Percentiles rank a stretch among this genome's conserved stretches.
phyloP scores from a whole-genome alignment of 2,113 vertebrate species.

The Nannospalax galili region DNA sequence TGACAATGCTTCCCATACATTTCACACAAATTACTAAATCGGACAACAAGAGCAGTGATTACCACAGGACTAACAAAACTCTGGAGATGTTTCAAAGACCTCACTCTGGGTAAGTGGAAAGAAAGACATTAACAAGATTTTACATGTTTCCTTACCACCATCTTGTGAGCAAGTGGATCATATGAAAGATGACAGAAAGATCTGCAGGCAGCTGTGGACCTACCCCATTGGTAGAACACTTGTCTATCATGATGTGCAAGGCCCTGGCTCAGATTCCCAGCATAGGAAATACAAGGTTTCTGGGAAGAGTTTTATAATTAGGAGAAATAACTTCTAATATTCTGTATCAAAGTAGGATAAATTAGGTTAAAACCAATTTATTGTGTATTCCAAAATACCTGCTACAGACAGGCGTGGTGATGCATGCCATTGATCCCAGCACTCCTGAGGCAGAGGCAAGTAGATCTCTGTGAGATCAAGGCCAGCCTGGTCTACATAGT shows the following conservation, averaged over 20 bases:
- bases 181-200: neutral
- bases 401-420: neutral
- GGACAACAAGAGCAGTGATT: neutral
- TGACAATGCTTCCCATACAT: neutral
- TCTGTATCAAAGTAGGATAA: neutral
- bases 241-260: neutral
- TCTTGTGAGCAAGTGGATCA: neutral
- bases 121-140: too few species aligned
- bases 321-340: neutral
- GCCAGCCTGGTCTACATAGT: too few species aligned
- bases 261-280: neutral
- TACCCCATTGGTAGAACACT: neutral
- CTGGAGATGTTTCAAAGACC: neutral
- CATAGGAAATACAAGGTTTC: neutral
- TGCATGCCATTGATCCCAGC: too few species aligned
- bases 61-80: neutral
- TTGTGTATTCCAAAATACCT: neutral
- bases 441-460: too few species aligned
- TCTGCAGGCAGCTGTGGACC: neutral
- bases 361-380: neutral
- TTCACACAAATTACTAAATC: conserved; percentile 41
- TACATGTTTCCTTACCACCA: neutral
- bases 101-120: neutral
- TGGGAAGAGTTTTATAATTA: neutral
- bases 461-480: too few species aligned